These are phyloP conservation scores for Spodoptera exigua DNA, from an alignment of 2,888 invertebrate genomes.

Conservation along the genomic window DNA sequence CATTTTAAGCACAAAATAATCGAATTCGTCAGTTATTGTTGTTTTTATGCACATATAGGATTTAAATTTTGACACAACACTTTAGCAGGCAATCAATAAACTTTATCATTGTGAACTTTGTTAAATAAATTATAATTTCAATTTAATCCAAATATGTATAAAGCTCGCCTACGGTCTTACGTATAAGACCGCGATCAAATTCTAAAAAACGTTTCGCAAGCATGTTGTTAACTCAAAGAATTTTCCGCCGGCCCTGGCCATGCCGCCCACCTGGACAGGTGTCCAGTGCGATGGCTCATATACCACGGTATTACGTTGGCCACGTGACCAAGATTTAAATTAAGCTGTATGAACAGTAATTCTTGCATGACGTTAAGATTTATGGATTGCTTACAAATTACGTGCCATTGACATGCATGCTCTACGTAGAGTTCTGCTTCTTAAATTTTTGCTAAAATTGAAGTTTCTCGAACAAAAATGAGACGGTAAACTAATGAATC, in stretches of 20 bases:
- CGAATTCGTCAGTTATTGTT: neutral
- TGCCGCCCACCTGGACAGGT: constrained; percentile 85
- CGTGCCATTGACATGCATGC: constrained; percentile 35
- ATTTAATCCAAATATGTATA: constrained; percentile 39
- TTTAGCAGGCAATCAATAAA: constrained; percentile 28
- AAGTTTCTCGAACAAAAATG: constrained; percentile 63
- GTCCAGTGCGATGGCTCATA: constrained; percentile 73
- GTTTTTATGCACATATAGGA: constrained; percentile 9
- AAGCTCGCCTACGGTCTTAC: constrained; percentile 53
- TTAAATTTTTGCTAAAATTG: constrained; percentile 44
- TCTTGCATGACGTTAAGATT: constrained; percentile 28
- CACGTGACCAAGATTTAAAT: constrained; percentile 70
- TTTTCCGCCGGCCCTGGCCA: constrained; percentile 73
- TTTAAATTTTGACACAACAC: constrained; percentile 11
- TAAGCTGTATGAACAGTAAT: constrained; percentile 46
- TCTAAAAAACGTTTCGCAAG: constrained; percentile 66
- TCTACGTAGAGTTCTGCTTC: constrained; percentile 35
- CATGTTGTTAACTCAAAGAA: constrained; percentile 61
- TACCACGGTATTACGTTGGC: constrained; percentile 66
- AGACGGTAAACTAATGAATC: constrained; percentile 70
- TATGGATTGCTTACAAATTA: constrained; percentile 41
- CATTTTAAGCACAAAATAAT: neutral
- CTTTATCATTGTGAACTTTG: constrained; percentile 5
- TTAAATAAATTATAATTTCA: constrained; percentile 21
- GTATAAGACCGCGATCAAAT: constrained; percentile 45